A percentile compares a stretch with the other conserved stretches of the same genome.
Conservation (phyloP, 2,888 invertebrate species). For the Stenodera caucasica region DNA sequence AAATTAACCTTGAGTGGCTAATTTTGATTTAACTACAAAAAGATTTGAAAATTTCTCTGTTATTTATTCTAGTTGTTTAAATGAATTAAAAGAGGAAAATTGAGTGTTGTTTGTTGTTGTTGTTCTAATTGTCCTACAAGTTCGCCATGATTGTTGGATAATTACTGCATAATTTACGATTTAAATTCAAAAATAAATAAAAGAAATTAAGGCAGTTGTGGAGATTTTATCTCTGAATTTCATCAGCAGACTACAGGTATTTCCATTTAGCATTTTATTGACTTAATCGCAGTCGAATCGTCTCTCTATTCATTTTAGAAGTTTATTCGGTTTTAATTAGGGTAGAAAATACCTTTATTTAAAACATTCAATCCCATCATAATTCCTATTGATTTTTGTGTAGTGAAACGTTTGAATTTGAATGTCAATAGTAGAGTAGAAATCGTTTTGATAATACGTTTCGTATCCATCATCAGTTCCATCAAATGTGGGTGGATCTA, state of each 20-base stretch:
- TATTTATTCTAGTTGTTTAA: background rate
- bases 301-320: no score
- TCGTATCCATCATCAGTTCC: constrained; percentile 7
- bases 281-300: background rate
- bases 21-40: background rate
- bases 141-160: background rate
- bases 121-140: background rate
- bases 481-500: constrained; percentile 13
- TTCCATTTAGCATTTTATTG: background rate
- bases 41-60: background rate
- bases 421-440: background rate
- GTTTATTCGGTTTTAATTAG: background rate
- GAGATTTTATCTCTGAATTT: background rate
- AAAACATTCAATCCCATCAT: background rate
- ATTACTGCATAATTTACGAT: background rate
- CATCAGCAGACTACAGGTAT: background rate
- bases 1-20: background rate
- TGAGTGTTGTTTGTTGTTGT: no score
- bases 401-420: background rate
- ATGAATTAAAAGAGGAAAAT: background rate
- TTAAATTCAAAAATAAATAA: background rate
- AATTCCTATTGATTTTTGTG: background rate
- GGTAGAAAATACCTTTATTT: background rate
- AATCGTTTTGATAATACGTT: background rate
- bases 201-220: no score